Percentiles rank a stretch among this genome's conserved stretches.
These are phyloP conservation scores for Cerceris rybyensis DNA, from an alignment of 2,888 invertebrate species.

Conservation along the genomic window DNA sequence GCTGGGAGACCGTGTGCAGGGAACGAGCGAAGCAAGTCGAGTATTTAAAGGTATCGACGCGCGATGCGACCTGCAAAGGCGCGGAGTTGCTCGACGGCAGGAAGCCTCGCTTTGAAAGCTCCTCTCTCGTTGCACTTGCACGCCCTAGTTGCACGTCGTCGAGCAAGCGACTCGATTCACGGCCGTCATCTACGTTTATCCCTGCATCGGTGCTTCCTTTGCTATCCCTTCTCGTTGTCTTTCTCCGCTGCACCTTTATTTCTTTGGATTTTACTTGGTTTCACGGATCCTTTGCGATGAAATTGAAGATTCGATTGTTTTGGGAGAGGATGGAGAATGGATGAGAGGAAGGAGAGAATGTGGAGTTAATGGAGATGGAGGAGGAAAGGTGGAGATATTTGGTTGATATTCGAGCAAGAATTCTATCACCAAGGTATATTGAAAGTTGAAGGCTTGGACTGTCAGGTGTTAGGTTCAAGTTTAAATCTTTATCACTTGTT, in stretches of 20 bases:
- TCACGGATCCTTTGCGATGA: no score
- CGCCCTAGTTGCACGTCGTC: constrained; percentile 61
- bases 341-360: no score
- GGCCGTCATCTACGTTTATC: constrained; percentile 43
- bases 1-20: constrained; percentile 12
- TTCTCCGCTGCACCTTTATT: not conserved
- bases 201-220: constrained; percentile 41
- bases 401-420: no score
- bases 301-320: no score
- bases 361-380: no score
- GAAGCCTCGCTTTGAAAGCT: constrained; percentile 53
- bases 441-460: no score
- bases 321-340: no score
- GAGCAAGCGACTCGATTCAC: constrained; percentile 58
- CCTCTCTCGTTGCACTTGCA: constrained; percentile 45
- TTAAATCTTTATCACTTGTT: no score
- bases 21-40: constrained; percentile 21
- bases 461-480: no score
- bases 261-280: not conserved
- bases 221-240: not conserved
- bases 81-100: constrained; percentile 31
- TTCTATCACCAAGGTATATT: no score
- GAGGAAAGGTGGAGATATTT: no score
- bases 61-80: constrained; percentile 26
- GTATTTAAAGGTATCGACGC: constrained; percentile 59